These are phyloP conservation scores for Ptyas mucosa DNA, from an alignment of 2,113 vertebrate species.

Conservation along the genomic window DNA sequence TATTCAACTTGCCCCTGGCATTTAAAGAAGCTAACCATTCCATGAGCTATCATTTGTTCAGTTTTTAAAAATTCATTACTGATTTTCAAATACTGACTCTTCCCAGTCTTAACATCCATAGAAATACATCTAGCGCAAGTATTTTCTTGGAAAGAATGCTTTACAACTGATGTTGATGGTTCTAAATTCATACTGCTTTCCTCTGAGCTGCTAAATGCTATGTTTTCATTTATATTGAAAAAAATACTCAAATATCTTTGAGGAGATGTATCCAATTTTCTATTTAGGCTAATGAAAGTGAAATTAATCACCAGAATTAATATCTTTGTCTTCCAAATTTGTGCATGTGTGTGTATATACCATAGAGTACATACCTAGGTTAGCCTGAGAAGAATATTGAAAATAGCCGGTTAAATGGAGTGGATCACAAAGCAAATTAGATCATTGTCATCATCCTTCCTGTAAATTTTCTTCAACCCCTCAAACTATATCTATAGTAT, in stretches of 20 bases:
- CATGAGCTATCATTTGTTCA: too few species aligned
- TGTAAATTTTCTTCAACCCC: neutral
- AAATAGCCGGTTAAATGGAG: neutral
- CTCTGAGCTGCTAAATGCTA: neutral
- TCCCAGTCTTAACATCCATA: neutral
- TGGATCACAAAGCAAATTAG: neutral
- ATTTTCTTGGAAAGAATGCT: neutral
- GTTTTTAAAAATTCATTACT: too few species aligned
- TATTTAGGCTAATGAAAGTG: neutral
- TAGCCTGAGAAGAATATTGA: neutral
- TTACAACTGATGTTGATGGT: neutral
- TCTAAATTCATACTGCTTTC: neutral
- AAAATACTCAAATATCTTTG: neutral
- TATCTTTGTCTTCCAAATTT: neutral
- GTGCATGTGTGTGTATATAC: neutral
- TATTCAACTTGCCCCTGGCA: too few species aligned
- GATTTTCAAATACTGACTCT: neutral
- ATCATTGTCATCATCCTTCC: neutral
- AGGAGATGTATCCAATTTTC: neutral
- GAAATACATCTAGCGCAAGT: neutral
- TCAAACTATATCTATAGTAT: neutral
- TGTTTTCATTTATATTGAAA: neutral
- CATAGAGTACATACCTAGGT: neutral
- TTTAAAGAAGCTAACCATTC: too few species aligned
- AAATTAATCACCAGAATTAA: neutral